Percentiles rank a stretch among this genome's conserved stretches.
Conservation (phyloP, 2,888 invertebrate species). For the Synergus umbraculus region DNA sequence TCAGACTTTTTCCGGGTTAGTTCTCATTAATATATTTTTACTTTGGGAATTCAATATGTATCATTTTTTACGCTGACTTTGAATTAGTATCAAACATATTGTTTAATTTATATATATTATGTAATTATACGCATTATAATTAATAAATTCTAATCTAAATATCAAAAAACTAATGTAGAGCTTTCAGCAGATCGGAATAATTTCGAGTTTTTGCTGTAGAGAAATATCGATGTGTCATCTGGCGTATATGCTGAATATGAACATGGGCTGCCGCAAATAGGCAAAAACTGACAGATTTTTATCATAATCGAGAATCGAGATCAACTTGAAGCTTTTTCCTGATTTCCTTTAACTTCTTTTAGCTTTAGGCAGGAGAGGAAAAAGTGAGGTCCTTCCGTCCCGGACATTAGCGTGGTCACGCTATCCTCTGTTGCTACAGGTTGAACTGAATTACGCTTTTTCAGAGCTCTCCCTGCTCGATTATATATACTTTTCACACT, state of each 20-base stretch:
- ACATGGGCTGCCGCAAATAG: neutral
- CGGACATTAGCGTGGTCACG: constrained; percentile 31
- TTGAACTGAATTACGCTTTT: constrained; percentile 34
- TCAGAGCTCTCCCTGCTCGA: neutral
- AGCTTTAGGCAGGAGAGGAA: too few species aligned
- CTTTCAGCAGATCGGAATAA: constrained; percentile 14
- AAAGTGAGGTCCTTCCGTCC: constrained; percentile 20
- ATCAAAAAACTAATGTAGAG: neutral
- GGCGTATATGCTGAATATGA: neutral
- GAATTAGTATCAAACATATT: too few species aligned
- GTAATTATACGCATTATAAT: neutral
- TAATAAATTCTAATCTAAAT: neutral
- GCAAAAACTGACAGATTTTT: constrained; percentile 22
- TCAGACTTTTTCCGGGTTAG: too few species aligned
- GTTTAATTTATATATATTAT: neutral
- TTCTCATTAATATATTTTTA: too few species aligned
- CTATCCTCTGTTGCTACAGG: constrained; percentile 21
- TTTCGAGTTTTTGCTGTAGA: neutral
- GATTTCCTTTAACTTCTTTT: too few species aligned
- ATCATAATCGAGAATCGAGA: constrained; percentile 33
- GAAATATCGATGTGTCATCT: neutral
- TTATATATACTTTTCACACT: constrained; percentile 38
- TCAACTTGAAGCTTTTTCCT: constrained; percentile 5
- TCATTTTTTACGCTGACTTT: too few species aligned
- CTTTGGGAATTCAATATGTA: too few species aligned